phyloP scores from a whole-genome alignment of 37 sponge, comb jelly and placozoan species.

The Aplysina aerophoba region DNA sequence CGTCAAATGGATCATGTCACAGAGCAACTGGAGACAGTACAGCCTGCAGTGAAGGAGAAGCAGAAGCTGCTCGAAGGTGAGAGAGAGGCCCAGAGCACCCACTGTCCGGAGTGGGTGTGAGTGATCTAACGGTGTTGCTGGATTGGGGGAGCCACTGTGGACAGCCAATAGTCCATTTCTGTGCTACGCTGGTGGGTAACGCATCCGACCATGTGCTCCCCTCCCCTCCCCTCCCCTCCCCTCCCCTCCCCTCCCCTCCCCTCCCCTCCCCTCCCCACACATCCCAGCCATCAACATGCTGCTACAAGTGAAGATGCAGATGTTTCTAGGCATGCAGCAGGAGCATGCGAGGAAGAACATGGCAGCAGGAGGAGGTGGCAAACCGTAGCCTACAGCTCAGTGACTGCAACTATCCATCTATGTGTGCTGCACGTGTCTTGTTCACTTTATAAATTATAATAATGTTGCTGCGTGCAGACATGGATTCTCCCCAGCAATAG shows the following conservation, averaged over 20 bases:
- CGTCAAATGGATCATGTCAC: constrained; percentile 85
- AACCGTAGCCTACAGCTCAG: no score
- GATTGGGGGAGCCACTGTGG: no score
- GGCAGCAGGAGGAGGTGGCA: no score
- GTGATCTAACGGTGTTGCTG: neutral
- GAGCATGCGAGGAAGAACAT: neutral
- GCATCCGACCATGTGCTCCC: no score
- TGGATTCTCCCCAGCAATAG: no score
- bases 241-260: neutral
- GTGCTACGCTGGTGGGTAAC: no score
- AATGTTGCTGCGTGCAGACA: no score
- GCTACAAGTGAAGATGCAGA: constrained; percentile 23
- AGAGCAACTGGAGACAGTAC: constrained; percentile 83
- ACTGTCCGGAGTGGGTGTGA: no score
- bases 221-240: neutral
- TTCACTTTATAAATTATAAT: no score
- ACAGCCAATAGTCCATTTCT: no score
- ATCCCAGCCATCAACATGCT: neutral
- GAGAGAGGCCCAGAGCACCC: constrained; percentile 3
- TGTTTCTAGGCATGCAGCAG: neutral
- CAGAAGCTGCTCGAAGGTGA: constrained; percentile 84
- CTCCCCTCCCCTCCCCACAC: neutral
- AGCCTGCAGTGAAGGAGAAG: constrained; percentile 81
- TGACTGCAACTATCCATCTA: no score
- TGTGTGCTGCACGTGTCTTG: no score